phyloP scores from a whole-genome alignment of 1,140 invertebrate genomes.

The Diploscapter pachys region DNA sequence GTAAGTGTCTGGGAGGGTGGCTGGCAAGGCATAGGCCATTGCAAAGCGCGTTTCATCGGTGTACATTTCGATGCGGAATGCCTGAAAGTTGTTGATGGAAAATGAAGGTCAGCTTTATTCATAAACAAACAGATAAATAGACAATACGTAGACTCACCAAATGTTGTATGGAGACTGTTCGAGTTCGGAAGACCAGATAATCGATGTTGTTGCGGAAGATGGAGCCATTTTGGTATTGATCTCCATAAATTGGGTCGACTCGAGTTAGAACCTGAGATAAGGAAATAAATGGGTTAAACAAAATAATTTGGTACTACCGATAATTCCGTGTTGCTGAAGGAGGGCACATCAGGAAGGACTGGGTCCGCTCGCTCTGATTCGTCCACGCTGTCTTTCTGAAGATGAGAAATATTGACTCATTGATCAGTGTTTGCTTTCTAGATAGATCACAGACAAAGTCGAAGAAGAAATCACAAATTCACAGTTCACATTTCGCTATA shows the following conservation, averaged over 20 bases:
- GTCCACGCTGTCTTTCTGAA: constrained; percentile 22
- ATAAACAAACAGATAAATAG: background rate
- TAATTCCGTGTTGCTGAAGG: constrained; percentile 37
- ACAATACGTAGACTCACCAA: constrained; percentile 11
- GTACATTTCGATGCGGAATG: constrained; percentile 38
- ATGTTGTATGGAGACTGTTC: constrained; percentile 35
- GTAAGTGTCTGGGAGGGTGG: constrained; percentile 36
- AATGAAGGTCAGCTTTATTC: background rate
- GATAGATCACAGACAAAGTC: constrained; percentile 2
- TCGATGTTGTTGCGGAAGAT: constrained; percentile 36
- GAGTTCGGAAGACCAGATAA: constrained; percentile 39
- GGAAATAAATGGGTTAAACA: background rate
- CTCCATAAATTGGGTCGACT: constrained; percentile 35
- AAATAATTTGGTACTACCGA: constrained; percentile 23
- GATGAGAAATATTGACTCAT: background rate
- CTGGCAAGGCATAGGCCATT: constrained; percentile 35
- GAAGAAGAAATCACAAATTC: constrained; percentile 9
- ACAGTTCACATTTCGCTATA: constrained; percentile 20
- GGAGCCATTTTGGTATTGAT: constrained; percentile 36
- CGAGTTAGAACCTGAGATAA: constrained; percentile 36
- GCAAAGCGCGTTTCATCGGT: constrained; percentile 26
- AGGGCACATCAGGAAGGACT: constrained; percentile 32
- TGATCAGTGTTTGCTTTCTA: background rate
- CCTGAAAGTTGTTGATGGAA: constrained; percentile 7
- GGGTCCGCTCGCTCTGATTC: constrained; percentile 11